These are phyloP conservation scores for Pelagia noctiluca DNA, from an alignment of 30 jellyfish, hydroid and myxozoan species.

Conservation along the genomic window DNA sequence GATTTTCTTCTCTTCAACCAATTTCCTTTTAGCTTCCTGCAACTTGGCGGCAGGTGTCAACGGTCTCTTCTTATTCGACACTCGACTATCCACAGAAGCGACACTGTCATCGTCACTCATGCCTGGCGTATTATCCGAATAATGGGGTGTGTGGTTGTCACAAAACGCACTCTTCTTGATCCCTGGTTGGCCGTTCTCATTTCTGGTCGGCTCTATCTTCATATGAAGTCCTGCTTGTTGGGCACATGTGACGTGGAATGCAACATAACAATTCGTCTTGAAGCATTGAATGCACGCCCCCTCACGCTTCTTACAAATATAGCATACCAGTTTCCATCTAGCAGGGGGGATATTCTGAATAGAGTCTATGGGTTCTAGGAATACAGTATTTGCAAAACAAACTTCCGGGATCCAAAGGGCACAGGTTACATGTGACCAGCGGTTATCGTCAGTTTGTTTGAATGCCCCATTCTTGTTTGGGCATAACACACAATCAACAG, in stretches of 20 bases:
- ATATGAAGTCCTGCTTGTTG: constrained; percentile 96
- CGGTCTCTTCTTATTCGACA: constrained; percentile 78
- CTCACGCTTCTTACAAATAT: constrained; percentile 90
- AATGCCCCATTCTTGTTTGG: constrained; percentile 98
- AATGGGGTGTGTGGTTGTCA: constrained; percentile 89
- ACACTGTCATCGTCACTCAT: constrained; percentile 95
- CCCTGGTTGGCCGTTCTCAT: constrained; percentile 96
- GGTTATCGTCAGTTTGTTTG: constrained; percentile 95
- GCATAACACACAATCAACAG: constrained; percentile 95
- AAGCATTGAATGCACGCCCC: constrained; percentile 99
- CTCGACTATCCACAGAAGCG: constrained; percentile 66
- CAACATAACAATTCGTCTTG: constrained; percentile 92
- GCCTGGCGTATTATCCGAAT: constrained; percentile 76
- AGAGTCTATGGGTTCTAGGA: constrained; percentile 98
- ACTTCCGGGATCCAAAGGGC: constrained; percentile 99
- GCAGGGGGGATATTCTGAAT: constrained; percentile 95
- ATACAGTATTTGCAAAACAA: constrained; percentile 97
- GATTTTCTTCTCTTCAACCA: constrained; percentile 76
- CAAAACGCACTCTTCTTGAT: constrained; percentile 89
- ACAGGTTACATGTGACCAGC: constrained; percentile 99
- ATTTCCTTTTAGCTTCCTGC: constrained; percentile 80
- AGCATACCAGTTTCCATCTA: constrained; percentile 93
- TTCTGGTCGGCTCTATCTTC: constrained; percentile 94
- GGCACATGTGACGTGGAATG: constrained; percentile 99
- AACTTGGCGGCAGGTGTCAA: constrained; percentile 85